Conservation (phyloP, 2,113 vertebrate species). For the Leptobrachium ailaonicum region DNA sequence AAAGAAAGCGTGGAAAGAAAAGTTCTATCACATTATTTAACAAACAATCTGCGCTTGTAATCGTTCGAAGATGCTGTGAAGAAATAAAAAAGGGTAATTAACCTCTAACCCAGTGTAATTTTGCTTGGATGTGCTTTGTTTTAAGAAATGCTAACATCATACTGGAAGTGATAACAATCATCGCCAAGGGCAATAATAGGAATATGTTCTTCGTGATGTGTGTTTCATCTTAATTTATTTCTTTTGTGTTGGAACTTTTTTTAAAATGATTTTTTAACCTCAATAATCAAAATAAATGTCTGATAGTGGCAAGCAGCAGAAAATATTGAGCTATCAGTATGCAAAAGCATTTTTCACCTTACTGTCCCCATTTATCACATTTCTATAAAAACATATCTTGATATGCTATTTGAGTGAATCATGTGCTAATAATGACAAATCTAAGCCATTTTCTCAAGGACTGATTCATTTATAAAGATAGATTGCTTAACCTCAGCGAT, state of each 20-base stretch:
- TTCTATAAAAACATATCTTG: constrained; percentile 26
- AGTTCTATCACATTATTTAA: constrained; percentile 8
- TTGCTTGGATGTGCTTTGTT: not conserved
- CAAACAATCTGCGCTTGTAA: constrained; percentile 33
- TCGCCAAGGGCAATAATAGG: not conserved
- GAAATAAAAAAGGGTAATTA: constrained; percentile 30
- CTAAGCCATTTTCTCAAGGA: constrained; percentile 20
- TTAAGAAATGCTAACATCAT: not conserved
- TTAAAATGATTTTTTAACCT: not conserved
- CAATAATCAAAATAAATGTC: constrained; percentile 26
- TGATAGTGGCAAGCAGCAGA: not conserved
- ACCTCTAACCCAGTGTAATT: constrained; percentile 28
- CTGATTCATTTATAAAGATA: constrained; percentile 39
- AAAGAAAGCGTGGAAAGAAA: not conserved
- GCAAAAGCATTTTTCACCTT: constrained; percentile 11
- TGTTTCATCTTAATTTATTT: not conserved
- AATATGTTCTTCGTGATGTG: not conserved
- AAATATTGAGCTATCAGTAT: constrained; percentile 8
- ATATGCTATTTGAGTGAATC: constrained; percentile 27
- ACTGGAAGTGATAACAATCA: not conserved
- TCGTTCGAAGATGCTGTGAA: constrained; percentile 13
- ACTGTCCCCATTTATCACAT: constrained; percentile 33
- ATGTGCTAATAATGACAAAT: constrained; percentile 39
- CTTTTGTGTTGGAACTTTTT: not conserved
- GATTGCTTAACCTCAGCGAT: not conserved